Evolutionary conservation across 2,113 vertebrate genomes (phyloP).

Genomic region (Cairina moschata): DNA sequence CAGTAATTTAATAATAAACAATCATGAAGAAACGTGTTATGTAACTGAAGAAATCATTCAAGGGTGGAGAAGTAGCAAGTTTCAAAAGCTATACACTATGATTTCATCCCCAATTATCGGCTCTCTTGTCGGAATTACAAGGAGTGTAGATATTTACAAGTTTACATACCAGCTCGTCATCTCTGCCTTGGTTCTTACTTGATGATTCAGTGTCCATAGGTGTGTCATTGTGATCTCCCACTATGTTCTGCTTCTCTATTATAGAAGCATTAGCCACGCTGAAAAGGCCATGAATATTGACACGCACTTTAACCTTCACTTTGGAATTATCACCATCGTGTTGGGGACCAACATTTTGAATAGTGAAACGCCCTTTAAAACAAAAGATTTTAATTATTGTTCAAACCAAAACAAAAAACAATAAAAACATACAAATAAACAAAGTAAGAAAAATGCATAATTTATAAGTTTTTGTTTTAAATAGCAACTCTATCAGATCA

Average conservation of each 20-base stretch:
- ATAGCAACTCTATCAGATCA: not conserved
- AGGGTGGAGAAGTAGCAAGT: not conserved
- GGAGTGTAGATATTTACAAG: not conserved
- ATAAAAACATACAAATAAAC: not conserved
- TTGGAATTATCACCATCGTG: conserved; percentile 92
- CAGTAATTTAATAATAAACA: not conserved
- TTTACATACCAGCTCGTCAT: conserved; percentile 86
- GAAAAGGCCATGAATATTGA: conserved; percentile 94
- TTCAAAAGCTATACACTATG: not conserved
- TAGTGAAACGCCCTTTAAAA: conserved; percentile 84
- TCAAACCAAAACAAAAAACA: not conserved
- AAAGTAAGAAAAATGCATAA: not conserved
- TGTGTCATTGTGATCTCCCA: conserved; percentile 80
- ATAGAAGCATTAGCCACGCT: conserved; percentile 90
- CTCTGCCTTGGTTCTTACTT: conserved; percentile 84
- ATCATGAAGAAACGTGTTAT: not conserved
- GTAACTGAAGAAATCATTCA: not conserved
- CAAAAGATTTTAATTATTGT: not conserved
- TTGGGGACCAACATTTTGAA: conserved; percentile 92
- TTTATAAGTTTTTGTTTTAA: not conserved
- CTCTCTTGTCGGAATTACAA: not conserved
- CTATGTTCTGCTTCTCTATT: conserved; percentile 88
- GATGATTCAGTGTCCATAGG: conserved; percentile 88
- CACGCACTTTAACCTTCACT: conserved; percentile 94
- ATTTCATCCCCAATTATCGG: not conserved